Conservation (phyloP, 2,888 invertebrate species). For the Acrocyrtus sp. region DNA sequence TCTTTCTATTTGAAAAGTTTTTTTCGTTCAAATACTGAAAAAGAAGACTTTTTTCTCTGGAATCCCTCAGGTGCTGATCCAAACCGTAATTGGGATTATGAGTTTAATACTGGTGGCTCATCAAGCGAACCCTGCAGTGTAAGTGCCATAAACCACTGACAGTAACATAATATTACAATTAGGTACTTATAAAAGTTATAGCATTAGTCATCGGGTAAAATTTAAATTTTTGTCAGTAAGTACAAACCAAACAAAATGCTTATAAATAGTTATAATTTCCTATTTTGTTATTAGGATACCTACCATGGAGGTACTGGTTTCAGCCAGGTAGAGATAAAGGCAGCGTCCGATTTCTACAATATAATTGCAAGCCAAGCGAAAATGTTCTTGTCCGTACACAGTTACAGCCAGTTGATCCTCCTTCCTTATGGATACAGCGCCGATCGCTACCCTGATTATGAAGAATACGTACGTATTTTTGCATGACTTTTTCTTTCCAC, state of each 20-base stretch:
- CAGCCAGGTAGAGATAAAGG: slow-evolving; percentile 57
- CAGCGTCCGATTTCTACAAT: slow-evolving; percentile 59
- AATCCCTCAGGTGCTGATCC: slow-evolving; percentile 53
- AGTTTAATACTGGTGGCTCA: slow-evolving; percentile 56
- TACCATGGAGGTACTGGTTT: slow-evolving; percentile 58
- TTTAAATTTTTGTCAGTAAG: too few species aligned
- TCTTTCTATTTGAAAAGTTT: neutral
- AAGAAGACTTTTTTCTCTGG: neutral
- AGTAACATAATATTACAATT: too few species aligned
- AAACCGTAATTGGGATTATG: slow-evolving; percentile 60
- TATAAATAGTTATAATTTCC: too few species aligned
- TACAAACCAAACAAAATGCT: too few species aligned
- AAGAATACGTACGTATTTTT: slow-evolving; percentile 51
- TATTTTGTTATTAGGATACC: slow-evolving; percentile 41
- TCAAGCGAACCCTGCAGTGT: slow-evolving; percentile 50
- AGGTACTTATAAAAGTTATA: too few species aligned
- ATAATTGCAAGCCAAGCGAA: slow-evolving; percentile 52
- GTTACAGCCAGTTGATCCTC: slow-evolving; percentile 77
- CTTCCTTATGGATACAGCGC: slow-evolving; percentile 73
- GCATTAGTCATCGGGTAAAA: too few species aligned
- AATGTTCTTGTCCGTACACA: slow-evolving; percentile 77
- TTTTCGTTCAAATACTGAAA: slow-evolving; percentile 5
- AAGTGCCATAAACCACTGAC: too few species aligned
- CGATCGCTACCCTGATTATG: slow-evolving; percentile 56
- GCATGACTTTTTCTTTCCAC: too few species aligned